phyloP scores from a whole-genome alignment of 2,113 vertebrate genomes.

The Myocastor coypus region DNA sequence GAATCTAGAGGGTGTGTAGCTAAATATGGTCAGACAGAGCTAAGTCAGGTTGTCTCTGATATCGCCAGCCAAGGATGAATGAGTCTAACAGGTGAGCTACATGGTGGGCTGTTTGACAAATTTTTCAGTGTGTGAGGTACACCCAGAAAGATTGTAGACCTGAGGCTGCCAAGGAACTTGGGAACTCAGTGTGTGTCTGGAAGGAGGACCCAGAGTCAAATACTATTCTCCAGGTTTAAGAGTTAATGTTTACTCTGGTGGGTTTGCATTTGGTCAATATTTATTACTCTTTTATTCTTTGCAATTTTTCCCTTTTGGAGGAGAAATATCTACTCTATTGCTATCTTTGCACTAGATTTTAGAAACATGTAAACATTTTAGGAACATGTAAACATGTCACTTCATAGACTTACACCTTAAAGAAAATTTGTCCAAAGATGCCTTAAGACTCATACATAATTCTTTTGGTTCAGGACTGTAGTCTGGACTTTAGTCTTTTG shows the following conservation, averaged over 20 bases:
- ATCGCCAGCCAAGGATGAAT: too few relatives aligned
- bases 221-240: not conserved
- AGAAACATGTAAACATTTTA: not conserved
- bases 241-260: not conserved
- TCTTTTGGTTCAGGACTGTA: not conserved
- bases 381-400: not conserved
- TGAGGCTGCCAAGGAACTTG: not conserved
- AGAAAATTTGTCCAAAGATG: not conserved
- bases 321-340: not conserved
- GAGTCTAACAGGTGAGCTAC: too few relatives aligned
- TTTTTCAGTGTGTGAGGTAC: not conserved
- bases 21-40: too few relatives aligned
- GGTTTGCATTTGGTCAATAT: not conserved
- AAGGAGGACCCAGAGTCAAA: not conserved
- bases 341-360: not conserved
- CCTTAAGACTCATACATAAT: not conserved
- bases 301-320: not conserved
- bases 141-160: not conserved
- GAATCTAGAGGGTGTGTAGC: too few relatives aligned
- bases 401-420: not conserved
- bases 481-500: not conserved
- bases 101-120: too few relatives aligned
- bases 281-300: not conserved
- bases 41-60: too few relatives aligned
- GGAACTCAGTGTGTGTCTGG: not conserved